These are phyloP conservation scores for Ciconia maguari DNA, from an alignment of 2,113 vertebrate genomes.

Conservation along the genomic window DNA sequence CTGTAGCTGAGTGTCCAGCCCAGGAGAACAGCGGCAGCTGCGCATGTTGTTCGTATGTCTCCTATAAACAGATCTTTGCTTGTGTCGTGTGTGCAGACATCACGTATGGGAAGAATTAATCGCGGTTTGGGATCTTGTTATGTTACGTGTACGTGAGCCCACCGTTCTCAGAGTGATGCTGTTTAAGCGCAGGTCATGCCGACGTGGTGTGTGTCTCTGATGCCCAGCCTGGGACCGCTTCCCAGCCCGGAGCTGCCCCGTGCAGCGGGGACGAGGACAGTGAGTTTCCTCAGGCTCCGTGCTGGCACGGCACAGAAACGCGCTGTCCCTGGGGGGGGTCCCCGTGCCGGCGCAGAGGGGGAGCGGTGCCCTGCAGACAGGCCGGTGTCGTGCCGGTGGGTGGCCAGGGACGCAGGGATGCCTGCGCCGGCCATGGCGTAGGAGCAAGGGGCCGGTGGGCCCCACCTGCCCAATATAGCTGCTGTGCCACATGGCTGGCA, in stretches of 20 bases:
- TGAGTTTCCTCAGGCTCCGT: background rate
- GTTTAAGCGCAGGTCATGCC: rapidly evolving
- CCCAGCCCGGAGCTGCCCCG: rapidly evolving
- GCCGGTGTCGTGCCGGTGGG: rapidly evolving
- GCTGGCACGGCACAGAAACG: rapidly evolving
- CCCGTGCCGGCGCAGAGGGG: rapidly evolving
- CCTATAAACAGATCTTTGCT: background rate
- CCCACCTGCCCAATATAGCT: rapidly evolving
- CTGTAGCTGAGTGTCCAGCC: background rate
- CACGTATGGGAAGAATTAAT: background rate
- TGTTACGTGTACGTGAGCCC: rapidly evolving
- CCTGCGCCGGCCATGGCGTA: rapidly evolving
- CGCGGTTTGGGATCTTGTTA: rapidly evolving
- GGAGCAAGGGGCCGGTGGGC: background rate
- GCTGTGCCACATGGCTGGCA: rapidly evolving
- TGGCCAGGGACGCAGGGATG: rapidly evolving
- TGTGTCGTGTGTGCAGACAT: background rate
- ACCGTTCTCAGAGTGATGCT: background rate
- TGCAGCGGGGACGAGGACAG: background rate
- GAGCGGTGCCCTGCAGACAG: rapidly evolving
- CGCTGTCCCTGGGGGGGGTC: rapidly evolving
- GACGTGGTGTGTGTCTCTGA: rapidly evolving
- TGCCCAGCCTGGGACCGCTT: rapidly evolving
- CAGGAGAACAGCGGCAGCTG: background rate
- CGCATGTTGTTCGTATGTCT: rapidly evolving